Percentiles rank a stretch among this genome's conserved stretches.
These are phyloP conservation scores for Neodontobutis hainanensis DNA, from an alignment of 2,113 vertebrate genomes.

Conservation along the genomic window DNA sequence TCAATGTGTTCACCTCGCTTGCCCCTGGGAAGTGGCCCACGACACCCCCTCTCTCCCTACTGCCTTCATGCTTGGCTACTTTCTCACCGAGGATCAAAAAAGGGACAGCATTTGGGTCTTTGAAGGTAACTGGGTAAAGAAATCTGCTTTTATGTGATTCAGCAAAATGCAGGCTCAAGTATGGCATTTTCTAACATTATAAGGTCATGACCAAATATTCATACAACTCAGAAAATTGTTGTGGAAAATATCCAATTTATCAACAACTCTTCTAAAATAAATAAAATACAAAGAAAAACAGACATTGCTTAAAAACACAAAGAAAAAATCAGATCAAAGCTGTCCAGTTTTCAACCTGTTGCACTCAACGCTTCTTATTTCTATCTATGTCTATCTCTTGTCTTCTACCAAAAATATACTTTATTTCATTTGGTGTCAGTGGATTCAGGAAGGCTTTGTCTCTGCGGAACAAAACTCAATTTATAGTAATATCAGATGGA, in stretches of 20 bases:
- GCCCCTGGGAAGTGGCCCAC: conserved; percentile 33
- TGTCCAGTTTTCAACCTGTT: background rate
- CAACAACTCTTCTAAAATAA: background rate
- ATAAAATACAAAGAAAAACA: background rate
- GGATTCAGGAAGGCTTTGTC: too few species aligned
- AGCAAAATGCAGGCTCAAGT: background rate
- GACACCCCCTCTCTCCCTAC: background rate
- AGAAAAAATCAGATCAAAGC: background rate
- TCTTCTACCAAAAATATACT: background rate
- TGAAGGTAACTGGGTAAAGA: conserved; percentile 47
- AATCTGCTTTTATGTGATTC: background rate
- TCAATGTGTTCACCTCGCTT: conserved; percentile 59
- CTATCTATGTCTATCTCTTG: background rate
- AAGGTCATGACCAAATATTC: too few species aligned
- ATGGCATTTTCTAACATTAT: background rate
- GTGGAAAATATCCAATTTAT: background rate
- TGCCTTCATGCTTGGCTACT: conserved; percentile 30
- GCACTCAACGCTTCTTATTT: background rate
- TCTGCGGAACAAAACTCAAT: too few species aligned
- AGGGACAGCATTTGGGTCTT: conserved; percentile 43
- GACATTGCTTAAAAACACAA: background rate
- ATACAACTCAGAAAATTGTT: background rate
- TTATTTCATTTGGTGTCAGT: background rate
- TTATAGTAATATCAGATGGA: too few species aligned
- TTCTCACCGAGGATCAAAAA: conserved; percentile 19